These are phyloP conservation scores for Neoarius graeffei DNA, from an alignment of 2,113 vertebrate genomes.

Conservation along the genomic window DNA sequence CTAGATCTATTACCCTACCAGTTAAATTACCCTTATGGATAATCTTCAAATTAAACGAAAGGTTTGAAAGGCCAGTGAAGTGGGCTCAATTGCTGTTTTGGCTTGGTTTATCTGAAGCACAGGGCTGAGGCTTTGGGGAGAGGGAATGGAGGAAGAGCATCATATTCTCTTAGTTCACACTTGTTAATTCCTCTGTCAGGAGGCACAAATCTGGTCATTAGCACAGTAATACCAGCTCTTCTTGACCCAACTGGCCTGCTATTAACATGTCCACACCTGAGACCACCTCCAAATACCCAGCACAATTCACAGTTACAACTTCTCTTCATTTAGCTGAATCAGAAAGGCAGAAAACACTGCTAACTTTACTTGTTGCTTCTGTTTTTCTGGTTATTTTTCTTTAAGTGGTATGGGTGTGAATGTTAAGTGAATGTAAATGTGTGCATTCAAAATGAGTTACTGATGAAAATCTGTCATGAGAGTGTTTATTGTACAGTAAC, in stretches of 20 bases:
- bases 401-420: slow-evolving; percentile 81
- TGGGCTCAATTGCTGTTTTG: slow-evolving; percentile 35
- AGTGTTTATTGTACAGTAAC: neutral
- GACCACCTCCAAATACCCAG: slow-evolving; percentile 86
- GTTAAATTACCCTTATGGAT: slow-evolving; percentile 23
- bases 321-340: slow-evolving; percentile 81
- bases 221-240: slow-evolving; percentile 76
- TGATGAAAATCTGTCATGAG: slow-evolving; percentile 52
- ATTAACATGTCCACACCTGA: slow-evolving; percentile 89
- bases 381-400: slow-evolving; percentile 83
- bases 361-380: slow-evolving; percentile 67
- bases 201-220: slow-evolving; percentile 85
- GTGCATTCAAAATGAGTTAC: slow-evolving; percentile 62
- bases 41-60: slow-evolving; percentile 50
- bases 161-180: slow-evolving; percentile 23
- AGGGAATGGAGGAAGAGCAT: neutral
- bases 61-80: slow-evolving; percentile 39
- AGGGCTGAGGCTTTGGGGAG: slow-evolving; percentile 37
- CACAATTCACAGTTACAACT: slow-evolving; percentile 87
- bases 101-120: slow-evolving; percentile 20
- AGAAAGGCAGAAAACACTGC: slow-evolving; percentile 64
- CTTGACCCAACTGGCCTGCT: slow-evolving; percentile 77
- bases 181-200: slow-evolving; percentile 66
- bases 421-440: slow-evolving; percentile 82
- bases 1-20: neutral